Evolutionary conservation across 2,113 vertebrate genomes (phyloP).

Genomic region (Bos javanicus): DNA sequence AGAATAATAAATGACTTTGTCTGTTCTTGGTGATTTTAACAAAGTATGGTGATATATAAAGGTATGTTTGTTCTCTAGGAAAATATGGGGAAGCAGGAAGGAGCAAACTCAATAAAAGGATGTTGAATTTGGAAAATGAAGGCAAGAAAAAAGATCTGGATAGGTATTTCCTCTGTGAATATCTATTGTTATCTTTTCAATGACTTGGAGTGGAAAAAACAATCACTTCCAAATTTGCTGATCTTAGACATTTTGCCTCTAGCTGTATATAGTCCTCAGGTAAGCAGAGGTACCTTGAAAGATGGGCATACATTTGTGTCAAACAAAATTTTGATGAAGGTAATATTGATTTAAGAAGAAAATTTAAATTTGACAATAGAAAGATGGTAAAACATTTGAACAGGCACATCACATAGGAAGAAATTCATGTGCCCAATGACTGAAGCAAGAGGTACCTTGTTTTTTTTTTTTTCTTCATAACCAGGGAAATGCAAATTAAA

Average conservation of each 20-base stretch:
- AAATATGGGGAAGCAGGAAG: not conserved
- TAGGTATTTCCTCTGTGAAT: not conserved
- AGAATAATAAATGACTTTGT: not conserved
- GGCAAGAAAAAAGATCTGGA: not conserved
- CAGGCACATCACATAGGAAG: not conserved
- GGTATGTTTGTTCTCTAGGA: not conserved
- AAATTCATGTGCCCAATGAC: not conserved
- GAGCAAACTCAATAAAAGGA: not conserved
- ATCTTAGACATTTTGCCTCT: not conserved
- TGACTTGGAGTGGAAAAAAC: not conserved
- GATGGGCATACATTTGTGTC: not conserved
- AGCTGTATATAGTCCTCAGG: not conserved
- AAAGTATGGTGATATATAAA: not conserved
- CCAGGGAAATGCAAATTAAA: not conserved
- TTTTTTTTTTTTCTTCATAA: not conserved
- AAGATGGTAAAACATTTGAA: not conserved
- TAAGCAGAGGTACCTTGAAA: not conserved
- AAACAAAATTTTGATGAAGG: not conserved
- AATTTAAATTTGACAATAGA: not conserved
- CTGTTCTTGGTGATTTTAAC: not conserved
- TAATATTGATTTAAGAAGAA: not conserved
- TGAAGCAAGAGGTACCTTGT: not conserved
- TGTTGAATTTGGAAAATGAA: slow-evolving; percentile 22
- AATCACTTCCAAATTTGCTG: not conserved
- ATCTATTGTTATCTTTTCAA: not conserved